Base-by-base conservation (phyloP, 1,140 invertebrate genomes). In the Pectinophora gossypiella region DNA sequence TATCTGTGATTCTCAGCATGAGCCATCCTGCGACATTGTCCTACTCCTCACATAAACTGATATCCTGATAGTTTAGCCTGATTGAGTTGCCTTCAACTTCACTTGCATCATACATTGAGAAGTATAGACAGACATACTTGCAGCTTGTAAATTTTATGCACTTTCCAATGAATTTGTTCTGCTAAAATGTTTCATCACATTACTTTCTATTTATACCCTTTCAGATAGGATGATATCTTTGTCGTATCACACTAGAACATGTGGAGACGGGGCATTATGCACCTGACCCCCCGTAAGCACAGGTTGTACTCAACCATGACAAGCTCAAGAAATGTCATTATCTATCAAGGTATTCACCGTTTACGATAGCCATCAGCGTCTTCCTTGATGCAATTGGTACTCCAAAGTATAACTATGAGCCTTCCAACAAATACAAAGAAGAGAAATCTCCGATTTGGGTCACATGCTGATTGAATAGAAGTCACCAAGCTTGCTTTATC, bases 391-490 rank as follows among this genome's bases (percentile, higher is more conserved):
- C 15, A 2, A 2, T 16, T 40, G 16, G 16, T 7, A 2, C n/a
- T 16, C 16, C 16, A 2, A 9, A 40, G 2, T 9, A 13, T 44
- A 56, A 66, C 51, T 69, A 52, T 50, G 63, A 53, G 57, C 58
- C 48, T 66, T 54, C 55, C 64, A 59, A 64, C 54, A 61, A 68
- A 63, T 62, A 76, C 68, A 75, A 79, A 65, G 70, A 79, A 74
- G 76, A 79, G 79, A 88, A 89, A 89, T 86, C 85, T 87, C 79
- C 86, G 82, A 90, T 88, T 87, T 85, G 88, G 89, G 89, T 90
- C 89, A 90, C 89, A 90, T 90, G 89, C 88, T 89, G 89, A 88
- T 85, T 85, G 69, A 76, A 72, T 70, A 71, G 58, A 70, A 72
- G 54, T 68, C 51, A 58, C 48, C 53, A 56, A 65, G 66, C 61